Conservation (phyloP, 2,888 invertebrate genomes). For the Silvanus unidentatus region DNA sequence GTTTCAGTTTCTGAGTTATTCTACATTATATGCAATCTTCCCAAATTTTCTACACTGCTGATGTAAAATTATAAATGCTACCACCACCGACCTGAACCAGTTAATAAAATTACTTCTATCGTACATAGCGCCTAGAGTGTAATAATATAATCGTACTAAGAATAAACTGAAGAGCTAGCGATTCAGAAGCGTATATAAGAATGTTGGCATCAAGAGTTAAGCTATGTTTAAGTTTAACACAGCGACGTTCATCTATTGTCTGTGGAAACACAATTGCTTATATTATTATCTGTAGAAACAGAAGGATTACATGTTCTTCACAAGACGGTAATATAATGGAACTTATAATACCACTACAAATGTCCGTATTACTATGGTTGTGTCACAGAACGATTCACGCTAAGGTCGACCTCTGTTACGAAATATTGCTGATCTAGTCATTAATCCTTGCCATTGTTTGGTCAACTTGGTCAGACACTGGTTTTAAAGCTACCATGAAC, state of each 20-base stretch:
- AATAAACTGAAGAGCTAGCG: too few relatives aligned
- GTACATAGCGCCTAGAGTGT: too few relatives aligned
- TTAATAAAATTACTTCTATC: too few relatives aligned
- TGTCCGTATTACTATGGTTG: conserved; percentile 30
- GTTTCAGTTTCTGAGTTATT: too few relatives aligned
- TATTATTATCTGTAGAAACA: conserved; percentile 35
- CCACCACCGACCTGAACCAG: too few relatives aligned
- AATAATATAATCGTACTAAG: too few relatives aligned
- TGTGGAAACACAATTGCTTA: conserved; percentile 36
- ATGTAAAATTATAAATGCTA: too few relatives aligned
- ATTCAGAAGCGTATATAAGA: conserved; percentile 1
- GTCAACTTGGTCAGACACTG: conserved; percentile 7
- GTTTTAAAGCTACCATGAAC: conserved; percentile 6
- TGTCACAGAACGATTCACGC: conserved; percentile 5
- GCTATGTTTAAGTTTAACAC: conserved; percentile 15
- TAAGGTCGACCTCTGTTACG: conserved; percentile 9
- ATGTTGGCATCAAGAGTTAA: conserved; percentile 11
- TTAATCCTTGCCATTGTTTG: conserved; percentile 8
- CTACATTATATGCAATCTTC: too few relatives aligned
- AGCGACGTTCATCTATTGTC: conserved; percentile 31
- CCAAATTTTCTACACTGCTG: too few relatives aligned
- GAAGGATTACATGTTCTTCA: conserved; percentile 36
- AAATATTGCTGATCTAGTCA: conserved; percentile 9
- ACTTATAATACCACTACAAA: conserved; percentile 36
- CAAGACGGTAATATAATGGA: conserved; percentile 33